phyloP scores from a whole-genome alignment of 2,888 invertebrate species.

The Sacculina carcini region DNA sequence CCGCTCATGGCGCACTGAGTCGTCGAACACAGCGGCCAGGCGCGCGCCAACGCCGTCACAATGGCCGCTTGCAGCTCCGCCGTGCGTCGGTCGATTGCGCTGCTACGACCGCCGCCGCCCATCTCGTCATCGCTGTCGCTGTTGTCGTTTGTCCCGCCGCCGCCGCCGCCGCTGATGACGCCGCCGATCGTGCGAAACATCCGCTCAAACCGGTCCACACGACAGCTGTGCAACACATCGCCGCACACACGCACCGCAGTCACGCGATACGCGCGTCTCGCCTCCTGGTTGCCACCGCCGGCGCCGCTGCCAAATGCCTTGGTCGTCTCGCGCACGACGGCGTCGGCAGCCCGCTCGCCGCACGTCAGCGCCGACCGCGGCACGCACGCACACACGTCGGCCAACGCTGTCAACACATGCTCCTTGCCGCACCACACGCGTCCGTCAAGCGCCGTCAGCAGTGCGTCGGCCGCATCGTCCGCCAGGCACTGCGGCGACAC shows the following conservation, averaged over 20 bases:
- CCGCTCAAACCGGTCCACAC: slow-evolving; percentile 38
- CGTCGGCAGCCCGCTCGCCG: slow-evolving; percentile 25
- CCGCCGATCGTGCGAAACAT: slow-evolving; percentile 4
- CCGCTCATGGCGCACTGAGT: not conserved
- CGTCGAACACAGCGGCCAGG: not conserved
- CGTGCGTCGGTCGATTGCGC: not conserved
- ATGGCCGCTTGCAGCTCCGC: not conserved
- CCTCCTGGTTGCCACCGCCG: no score
- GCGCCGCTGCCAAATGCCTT: no score
- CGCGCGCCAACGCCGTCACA: not conserved
- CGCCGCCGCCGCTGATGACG: not conserved
- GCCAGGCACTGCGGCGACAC: slow-evolving; percentile 34
- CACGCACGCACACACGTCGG: slow-evolving; percentile 31
- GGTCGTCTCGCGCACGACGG: slow-evolving; percentile 45
- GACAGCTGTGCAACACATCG: slow-evolving; percentile 40
- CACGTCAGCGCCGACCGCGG: slow-evolving; percentile 31
- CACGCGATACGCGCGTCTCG: slow-evolving; percentile 44
- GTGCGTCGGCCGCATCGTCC: slow-evolving; percentile 33
- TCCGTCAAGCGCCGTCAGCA: slow-evolving; percentile 43
- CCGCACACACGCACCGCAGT: slow-evolving; percentile 44
- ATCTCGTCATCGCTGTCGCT: not conserved
- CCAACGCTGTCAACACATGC: slow-evolving; percentile 44
- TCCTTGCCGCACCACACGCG: slow-evolving; percentile 79
- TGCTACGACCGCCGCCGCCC: not conserved
- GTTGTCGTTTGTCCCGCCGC: not conserved